phyloP scores from a whole-genome alignment of 2,797 vertebrate genomes.

The Schizothorax lantsangensis region DNA sequence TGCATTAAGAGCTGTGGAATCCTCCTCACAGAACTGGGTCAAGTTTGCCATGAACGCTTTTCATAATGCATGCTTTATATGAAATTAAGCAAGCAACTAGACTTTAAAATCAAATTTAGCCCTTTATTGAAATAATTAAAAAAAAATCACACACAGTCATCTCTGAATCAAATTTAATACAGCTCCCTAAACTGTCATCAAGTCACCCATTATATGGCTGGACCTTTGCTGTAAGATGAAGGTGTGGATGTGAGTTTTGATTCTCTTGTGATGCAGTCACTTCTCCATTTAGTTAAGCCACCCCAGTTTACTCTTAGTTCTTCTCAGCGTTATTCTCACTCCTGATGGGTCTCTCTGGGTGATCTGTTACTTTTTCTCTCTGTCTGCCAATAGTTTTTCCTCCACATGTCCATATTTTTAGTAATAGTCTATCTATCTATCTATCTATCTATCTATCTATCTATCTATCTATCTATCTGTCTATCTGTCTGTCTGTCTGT shows the following conservation, averaged over 20 bases:
- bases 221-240: neutral
- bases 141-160: neutral
- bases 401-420: constrained; percentile 16
- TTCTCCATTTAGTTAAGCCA: constrained; percentile 24
- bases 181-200: neutral
- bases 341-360: constrained; percentile 17
- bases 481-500: neutral
- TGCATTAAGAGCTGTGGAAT: neutral
- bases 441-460: constrained; percentile 1
- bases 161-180: neutral
- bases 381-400: constrained; percentile 10
- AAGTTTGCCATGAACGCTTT: constrained; percentile 2
- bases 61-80: neutral
- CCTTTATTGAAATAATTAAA: neutral
- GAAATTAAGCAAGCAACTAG: neutral
- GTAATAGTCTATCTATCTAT: neutral
- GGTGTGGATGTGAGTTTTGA: neutral
- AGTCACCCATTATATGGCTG: constrained; percentile 3
- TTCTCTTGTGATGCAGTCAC: constrained; percentile 15
- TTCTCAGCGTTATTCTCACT: constrained; percentile 5
- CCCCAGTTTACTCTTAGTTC: constrained; percentile 13
- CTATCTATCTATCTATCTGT: neutral
- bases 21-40: constrained; percentile 3
- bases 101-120: too few relatives aligned
- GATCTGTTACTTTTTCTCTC: constrained; percentile 40